Evolutionary conservation across 2,113 vertebrate species (phyloP).

Genomic region (Saccopteryx leptura): DNA sequence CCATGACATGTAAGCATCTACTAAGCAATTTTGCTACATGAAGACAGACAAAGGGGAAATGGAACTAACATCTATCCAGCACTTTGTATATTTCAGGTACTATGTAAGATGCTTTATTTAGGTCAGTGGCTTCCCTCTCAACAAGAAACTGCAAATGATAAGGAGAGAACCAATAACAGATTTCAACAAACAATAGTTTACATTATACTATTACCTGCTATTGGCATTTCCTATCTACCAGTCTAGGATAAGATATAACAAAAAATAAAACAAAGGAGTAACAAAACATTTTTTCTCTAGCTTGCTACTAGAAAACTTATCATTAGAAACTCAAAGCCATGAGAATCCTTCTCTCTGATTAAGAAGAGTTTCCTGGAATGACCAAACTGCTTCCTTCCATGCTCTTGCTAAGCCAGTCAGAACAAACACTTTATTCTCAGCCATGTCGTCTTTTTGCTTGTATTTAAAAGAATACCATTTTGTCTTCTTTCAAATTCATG

Average conservation of each 20-base stretch:
- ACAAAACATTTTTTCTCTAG: background rate
- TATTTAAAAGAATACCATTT: background rate
- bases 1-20: background rate
- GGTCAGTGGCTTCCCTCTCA: background rate
- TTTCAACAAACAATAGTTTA: background rate
- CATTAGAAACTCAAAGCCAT: background rate
- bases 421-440: background rate
- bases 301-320: background rate
- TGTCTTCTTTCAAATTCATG: background rate
- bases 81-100: background rate
- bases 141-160: background rate
- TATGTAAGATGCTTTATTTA: background rate
- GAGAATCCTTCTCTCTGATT: background rate
- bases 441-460: too few relatives aligned
- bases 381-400: background rate
- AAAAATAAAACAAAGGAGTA: background rate
- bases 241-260: background rate
- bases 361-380: background rate
- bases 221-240: background rate
- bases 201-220: background rate
- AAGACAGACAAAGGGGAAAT: background rate
- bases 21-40: background rate
- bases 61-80: background rate
- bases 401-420: background rate
- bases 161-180: background rate